Base-by-base conservation (phyloP, 2,113 vertebrate genomes). In the Psophia crepitans region DNA sequence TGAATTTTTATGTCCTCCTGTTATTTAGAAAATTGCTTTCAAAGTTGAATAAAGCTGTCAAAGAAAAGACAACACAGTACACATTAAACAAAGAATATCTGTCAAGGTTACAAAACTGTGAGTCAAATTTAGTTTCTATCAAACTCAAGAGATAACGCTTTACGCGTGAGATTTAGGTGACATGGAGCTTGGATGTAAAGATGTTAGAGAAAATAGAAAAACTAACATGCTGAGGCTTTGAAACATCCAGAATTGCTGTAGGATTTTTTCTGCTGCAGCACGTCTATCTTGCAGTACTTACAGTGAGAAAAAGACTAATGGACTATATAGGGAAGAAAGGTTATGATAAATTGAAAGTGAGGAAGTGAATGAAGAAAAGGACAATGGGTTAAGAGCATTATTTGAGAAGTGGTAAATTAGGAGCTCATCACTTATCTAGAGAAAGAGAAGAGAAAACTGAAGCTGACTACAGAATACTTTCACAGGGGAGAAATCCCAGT, bases 41-140 rank as follows among this genome's bases (percentile, higher is more conserved):
- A 77, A 94, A 93, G 74, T 88, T 85, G 58, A 96, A 87, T 69
- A 46, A 94, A 96, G 28, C 35, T 96, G 63, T 92, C 75, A 87
- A 64, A 90, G 35, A 46, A 96, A 93, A 95, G 66, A 63, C 91
- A 94, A 94, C 37, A 90, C 63, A 87, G 68, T 60, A 66, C 35
- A 39, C 18, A 33, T 61, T 58, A 68, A 87, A 94, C 20, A 95
- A 64, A 64, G 8, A 77, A 46, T 93, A 81, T 54, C 71, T 89
- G 74, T 86, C 73, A 80, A 77, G 30, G 32, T 82, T 97, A 92
- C 46, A 61, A 85, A 95, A 92, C 68, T 92, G 66, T 82, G 83
- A 96, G 87, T 88, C 79, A 95, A 85, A 64, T 92, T 88, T 49
- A 53, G 43, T 90, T 97, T 89, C 57, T 85, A 53, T 84, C 37